Evolutionary conservation across 1,140 invertebrate genomes (phyloP).

Genomic region (Listronotus oregonensis): DNA sequence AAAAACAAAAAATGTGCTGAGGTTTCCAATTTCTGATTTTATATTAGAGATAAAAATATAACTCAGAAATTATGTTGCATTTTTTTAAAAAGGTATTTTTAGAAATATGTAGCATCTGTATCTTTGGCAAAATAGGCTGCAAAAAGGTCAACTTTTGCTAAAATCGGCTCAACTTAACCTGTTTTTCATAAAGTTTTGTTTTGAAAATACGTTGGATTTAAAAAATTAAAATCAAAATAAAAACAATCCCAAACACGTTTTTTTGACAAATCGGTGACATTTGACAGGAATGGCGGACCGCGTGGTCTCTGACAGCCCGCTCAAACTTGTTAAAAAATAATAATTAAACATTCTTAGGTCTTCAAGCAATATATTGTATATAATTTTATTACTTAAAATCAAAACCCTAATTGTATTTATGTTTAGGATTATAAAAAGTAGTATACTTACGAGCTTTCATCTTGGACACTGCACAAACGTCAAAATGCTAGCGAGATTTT

Average conservation of each 20-base stretch:
- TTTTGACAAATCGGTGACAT: slow-evolving; percentile 38
- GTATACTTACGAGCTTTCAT: slow-evolving; percentile 49
- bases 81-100: too few relatives aligned
- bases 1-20: too few relatives aligned
- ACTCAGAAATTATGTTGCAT: too few relatives aligned
- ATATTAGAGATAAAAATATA: too few relatives aligned
- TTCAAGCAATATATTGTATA: neutral
- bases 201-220: neutral
- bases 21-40: too few relatives aligned
- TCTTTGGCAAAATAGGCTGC: too few relatives aligned
- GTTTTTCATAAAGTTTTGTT: too few relatives aligned
- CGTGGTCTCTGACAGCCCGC: slow-evolving; percentile 42
- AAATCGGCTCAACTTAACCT: too few relatives aligned
- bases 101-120: too few relatives aligned
- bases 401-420: too few relatives aligned
- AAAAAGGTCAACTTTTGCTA: too few relatives aligned
- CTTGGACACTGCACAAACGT: slow-evolving; percentile 43
- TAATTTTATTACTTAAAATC: neutral
- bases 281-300: slow-evolving; percentile 48
- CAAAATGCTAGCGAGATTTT: slow-evolving; percentile 40
- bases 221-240: slow-evolving; percentile 16
- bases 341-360: neutral
- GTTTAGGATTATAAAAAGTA: too few relatives aligned
- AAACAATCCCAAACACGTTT: slow-evolving; percentile 43
- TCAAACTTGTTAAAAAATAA: slow-evolving; percentile 21